Evolutionary conservation across 2,113 vertebrate species (phyloP).

Genomic region (Danionella cerebrum): DNA sequence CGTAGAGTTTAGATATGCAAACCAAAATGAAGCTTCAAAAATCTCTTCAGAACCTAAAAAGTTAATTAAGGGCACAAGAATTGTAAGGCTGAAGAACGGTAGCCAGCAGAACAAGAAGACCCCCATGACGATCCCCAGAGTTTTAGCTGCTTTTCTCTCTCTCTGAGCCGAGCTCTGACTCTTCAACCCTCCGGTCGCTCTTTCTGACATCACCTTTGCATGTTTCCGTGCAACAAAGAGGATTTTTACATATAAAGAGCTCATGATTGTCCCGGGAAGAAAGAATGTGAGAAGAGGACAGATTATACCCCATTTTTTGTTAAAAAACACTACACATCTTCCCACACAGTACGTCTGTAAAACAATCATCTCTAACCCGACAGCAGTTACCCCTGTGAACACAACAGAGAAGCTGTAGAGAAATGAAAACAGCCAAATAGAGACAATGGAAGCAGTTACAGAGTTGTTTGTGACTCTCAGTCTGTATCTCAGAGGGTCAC

Average conservation of each 20-base stretch:
- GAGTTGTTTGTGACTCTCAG: conserved; percentile 21
- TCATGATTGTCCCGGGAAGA: conserved; percentile 29
- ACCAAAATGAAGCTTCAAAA: conserved; percentile 29
- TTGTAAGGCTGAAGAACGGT: conserved; percentile 7
- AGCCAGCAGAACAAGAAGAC: conserved; percentile 34
- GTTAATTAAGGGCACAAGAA: conserved; percentile 4
- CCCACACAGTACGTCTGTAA: conserved; percentile 20
- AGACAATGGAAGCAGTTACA: not conserved
- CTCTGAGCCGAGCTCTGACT: conserved; percentile 6
- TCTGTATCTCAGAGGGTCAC: conserved; percentile 30
- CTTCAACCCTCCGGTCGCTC: not conserved
- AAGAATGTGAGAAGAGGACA: conserved; percentile 20
- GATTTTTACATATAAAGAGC: conserved; percentile 32
- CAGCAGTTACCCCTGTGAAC: conserved; percentile 7
- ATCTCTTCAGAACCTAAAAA: conserved; percentile 19
- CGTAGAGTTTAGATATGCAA: conserved; percentile 29
- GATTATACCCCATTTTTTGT: conserved; percentile 23
- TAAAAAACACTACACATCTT: conserved; percentile 30
- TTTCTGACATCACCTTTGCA: conserved; percentile 21
- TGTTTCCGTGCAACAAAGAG: conserved; percentile 32
- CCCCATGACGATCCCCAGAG: conserved; percentile 33
- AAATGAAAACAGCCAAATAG: conserved; percentile 29
- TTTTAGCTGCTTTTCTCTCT: conserved; percentile 34
- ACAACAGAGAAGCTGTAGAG: conserved; percentile 20
- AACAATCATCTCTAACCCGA: conserved; percentile 1